phyloP scores from a whole-genome alignment of 2,113 vertebrate genomes.

The Myxocyprinus asiaticus region DNA sequence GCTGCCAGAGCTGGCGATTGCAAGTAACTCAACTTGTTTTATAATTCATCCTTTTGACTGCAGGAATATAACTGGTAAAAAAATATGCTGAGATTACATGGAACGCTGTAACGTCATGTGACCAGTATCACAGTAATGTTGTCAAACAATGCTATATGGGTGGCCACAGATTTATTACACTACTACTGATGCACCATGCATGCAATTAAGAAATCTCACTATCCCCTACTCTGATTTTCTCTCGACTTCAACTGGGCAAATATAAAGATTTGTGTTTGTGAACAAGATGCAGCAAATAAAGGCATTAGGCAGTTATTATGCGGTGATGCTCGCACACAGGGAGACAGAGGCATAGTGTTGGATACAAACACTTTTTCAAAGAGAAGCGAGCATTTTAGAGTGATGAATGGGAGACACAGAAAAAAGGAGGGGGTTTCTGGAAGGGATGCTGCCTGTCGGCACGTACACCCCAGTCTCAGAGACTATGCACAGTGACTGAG shows the following conservation, averaged over 20 bases:
- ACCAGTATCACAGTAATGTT: slow-evolving; percentile 36
- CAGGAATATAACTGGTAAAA: background rate
- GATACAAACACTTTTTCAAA: slow-evolving; percentile 34
- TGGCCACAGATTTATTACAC: slow-evolving; percentile 45
- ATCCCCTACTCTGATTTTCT: background rate
- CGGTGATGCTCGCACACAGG: slow-evolving; percentile 59
- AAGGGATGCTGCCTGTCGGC: slow-evolving; percentile 67
- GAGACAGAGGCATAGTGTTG: slow-evolving; percentile 28
- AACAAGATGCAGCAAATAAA: background rate
- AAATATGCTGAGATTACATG: background rate
- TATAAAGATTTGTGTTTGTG: slow-evolving; percentile 3
- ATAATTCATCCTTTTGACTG: background rate
- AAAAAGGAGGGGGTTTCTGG: slow-evolving; percentile 37
- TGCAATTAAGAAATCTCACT: slow-evolving; percentile 44
- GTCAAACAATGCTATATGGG: slow-evolving; percentile 49
- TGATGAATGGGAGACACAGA: slow-evolving; percentile 24
- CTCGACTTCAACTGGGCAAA: background rate
- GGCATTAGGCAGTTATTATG: slow-evolving; percentile 54
- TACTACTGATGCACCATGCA: slow-evolving; percentile 45
- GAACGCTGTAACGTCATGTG: background rate
- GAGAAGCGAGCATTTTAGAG: background rate
- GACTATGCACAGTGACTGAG: background rate
- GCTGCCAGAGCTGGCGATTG: slow-evolving; percentile 3
- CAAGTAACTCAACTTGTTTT: background rate
- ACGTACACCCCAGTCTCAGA: slow-evolving; percentile 65